Base-by-base conservation (phyloP, 2,113 vertebrate species). In the Carassius auratus region DNA sequence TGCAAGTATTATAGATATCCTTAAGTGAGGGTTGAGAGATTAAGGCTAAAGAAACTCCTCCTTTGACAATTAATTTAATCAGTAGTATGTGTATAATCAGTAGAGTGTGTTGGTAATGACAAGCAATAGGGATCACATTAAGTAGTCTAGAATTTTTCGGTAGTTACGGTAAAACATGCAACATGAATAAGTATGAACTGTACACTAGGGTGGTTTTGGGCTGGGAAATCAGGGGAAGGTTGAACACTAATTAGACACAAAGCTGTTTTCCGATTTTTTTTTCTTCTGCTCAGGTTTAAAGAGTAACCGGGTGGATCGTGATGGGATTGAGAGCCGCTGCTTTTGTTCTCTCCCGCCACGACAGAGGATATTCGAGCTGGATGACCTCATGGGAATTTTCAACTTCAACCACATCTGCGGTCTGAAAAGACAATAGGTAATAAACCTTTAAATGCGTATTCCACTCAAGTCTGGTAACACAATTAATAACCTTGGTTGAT, bases 201-300 rank as follows among this genome's bases (percentile, higher is more conserved):
- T n/a, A 42, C 89, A 90, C 90, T 77, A 84, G 88, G 90, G 87
- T 66, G 64, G 50, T 33, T 50, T 83, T 13, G 78, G 85, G 90
- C 76, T 48, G 90, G 90, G 90, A 93, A 93, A 91, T 94, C 92
- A 92, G 68, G 76, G 61, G 45, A 79, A 86, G 77, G 76, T 38
- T 84, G 84, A 52, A 66, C 81, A 76, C 83, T 89, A 90, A 92
- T 93, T 88, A 83, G 79, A 68, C 59, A 73, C 52, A 84, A 64
- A 33, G 84, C 85, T 89, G 73, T 76, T 88, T 90, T 93, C 87
- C 89, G 84, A 87, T 80, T 88, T 90, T 86, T 86, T 68, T 75
- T 45, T 83, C 86, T 81, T 45, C 73, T 75, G 81, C 81, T 68
- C 86, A 84, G 81, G 83, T 79, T 2, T 5, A 8, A 78, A 21